Evolutionary conservation across 1,140 invertebrate genomes (phyloP).

Genomic region (Bombus ignitus): DNA sequence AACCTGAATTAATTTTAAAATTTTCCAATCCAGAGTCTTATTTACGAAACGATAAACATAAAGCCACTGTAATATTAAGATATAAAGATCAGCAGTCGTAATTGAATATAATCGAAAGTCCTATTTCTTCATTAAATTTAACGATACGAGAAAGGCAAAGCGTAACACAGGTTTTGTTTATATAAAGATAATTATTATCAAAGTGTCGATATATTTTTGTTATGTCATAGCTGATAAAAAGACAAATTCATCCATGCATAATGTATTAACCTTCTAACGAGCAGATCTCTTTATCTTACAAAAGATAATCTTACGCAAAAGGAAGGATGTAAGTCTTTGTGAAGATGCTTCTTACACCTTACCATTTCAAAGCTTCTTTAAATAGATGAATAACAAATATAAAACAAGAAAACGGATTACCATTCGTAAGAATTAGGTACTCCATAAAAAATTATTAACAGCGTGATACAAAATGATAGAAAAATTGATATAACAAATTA

Average conservation of each 20-base stretch:
- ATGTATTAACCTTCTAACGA: background rate
- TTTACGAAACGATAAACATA: background rate
- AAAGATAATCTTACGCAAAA: background rate
- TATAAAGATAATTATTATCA: background rate
- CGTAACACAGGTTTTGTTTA: too few relatives aligned
- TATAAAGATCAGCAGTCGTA: background rate
- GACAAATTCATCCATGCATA: background rate
- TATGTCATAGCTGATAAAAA: background rate
- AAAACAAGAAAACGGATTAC: background rate
- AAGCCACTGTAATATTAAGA: too few relatives aligned
- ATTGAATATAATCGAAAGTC: background rate
- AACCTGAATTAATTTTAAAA: background rate
- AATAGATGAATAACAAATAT: background rate
- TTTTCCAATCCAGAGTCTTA: too few relatives aligned
- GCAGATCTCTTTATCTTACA: background rate
- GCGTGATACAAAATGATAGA: too few relatives aligned
- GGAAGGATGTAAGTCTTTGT: background rate
- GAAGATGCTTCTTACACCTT: too few relatives aligned
- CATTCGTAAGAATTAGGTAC: too few relatives aligned
- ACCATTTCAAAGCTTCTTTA: background rate
- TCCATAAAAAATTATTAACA: too few relatives aligned
- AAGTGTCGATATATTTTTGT: background rate
- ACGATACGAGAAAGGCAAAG: too few relatives aligned
- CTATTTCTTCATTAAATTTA: background rate
- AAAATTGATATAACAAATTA: too few relatives aligned